Evolutionary conservation across 2,113 vertebrate genomes (phyloP), one percentile per base, ranked within the genome.

Genomic region (Reinhardtius hippoglossoides): DNA sequence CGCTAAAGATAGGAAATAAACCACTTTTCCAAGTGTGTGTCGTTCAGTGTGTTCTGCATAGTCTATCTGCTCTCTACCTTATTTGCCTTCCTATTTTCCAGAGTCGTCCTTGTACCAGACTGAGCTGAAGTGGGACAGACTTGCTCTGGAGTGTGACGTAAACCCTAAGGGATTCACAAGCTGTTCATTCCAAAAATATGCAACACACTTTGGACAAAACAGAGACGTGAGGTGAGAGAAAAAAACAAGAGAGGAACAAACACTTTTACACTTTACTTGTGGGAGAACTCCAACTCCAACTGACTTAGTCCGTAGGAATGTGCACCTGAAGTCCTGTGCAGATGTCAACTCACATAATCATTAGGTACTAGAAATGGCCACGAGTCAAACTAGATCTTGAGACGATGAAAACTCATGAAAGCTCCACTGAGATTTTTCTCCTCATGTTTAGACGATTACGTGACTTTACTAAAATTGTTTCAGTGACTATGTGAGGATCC

Each of bases 231-330:
- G 8, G 3, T 20, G 21, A 74, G 67, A 50, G 8, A 44, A n/a
- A n/a, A 14, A 40, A 35, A 68, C 42, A 59, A 52, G 16, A 73
- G n/a, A 23, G 26, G 58, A 75, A 58, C 14, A 6, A 68, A 76
- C 74, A 21, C 10, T 24, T 48, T 59, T 64, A 8, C 6, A 23
- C 50, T 24, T 76, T 66, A 54, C 40, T 42, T 42, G 9, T 12
- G 40, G 3, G 40, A 42, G 40, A 13, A 42, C 12, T 42, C 40
- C 69, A 52, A 58, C 23, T 67, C 50, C 70, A 52, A 58, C 23
- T 67, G 76, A 71, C 55, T 64, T 63, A 26, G 16, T 52, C 72
- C 63, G 26, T 3, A 80, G 76, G 81, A 85, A 88, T 76, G 81
- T 68, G 69, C 62, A 78, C 83, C 67, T 80, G 66, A 65, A 73